Evolutionary conservation across 2,113 vertebrate species (phyloP).

Genomic region (Lampris incognitus): DNA sequence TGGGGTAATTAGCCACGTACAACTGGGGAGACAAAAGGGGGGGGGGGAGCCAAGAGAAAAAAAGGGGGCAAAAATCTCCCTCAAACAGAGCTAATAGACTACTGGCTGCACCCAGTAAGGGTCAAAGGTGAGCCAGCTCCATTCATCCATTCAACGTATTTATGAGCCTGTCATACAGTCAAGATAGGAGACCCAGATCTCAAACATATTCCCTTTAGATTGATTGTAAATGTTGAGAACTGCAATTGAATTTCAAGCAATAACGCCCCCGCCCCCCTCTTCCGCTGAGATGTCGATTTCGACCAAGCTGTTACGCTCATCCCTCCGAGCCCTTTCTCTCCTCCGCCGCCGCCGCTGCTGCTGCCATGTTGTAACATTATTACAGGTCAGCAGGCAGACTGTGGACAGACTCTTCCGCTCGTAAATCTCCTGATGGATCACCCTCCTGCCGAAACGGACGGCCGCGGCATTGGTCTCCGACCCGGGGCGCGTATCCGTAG

Average conservation of each 20-base stretch:
- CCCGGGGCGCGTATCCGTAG: slow-evolving; percentile 39
- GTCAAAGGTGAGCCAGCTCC: too few relatives aligned
- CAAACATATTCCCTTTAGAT: too few relatives aligned
- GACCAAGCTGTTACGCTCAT: slow-evolving; percentile 12
- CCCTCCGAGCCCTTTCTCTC: slow-evolving; percentile 19
- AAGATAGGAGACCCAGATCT: too few relatives aligned
- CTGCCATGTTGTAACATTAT: slow-evolving; percentile 55
- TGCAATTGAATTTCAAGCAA: background rate
- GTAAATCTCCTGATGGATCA: slow-evolving; percentile 68
- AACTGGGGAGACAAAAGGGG: too few relatives aligned
- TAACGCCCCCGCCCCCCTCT: background rate
- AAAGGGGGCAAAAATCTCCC: too few relatives aligned
- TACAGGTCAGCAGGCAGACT: slow-evolving; percentile 57
- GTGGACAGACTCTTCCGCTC: slow-evolving; percentile 21
- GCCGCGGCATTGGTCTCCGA: slow-evolving; percentile 37
- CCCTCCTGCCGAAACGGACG: slow-evolving; percentile 36
- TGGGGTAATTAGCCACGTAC: too few relatives aligned
- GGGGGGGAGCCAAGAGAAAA: too few relatives aligned
- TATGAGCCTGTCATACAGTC: too few relatives aligned
- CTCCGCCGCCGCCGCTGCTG: slow-evolving; percentile 4
- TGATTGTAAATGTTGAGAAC: too few relatives aligned
- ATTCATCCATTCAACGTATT: too few relatives aligned
- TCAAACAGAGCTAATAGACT: too few relatives aligned
- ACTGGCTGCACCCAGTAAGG: too few relatives aligned
- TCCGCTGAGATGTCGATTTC: background rate